These are phyloP conservation scores for Rutpela maculata DNA, from an alignment of 2,888 invertebrate genomes.

Conservation along the genomic window DNA sequence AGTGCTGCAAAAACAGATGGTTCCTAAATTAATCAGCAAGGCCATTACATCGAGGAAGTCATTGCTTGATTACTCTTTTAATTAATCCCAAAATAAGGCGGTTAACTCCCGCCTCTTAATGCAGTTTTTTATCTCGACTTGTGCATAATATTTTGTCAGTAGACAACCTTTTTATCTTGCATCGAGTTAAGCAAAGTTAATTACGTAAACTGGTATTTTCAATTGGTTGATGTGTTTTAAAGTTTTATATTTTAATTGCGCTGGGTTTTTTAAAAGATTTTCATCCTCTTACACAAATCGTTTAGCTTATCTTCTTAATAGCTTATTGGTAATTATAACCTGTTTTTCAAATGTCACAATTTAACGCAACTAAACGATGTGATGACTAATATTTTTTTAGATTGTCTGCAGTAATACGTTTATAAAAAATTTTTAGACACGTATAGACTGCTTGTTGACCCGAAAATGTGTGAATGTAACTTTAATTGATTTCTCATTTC, in stretches of 20 bases:
- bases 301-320: slow-evolving; percentile 12
- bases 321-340: slow-evolving; percentile 21
- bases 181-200: background rate
- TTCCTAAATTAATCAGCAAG: slow-evolving; percentile 49
- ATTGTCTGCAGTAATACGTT: too few relatives aligned
- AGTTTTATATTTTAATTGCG: slow-evolving; percentile 26
- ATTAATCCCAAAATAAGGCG: slow-evolving; percentile 51
- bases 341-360: too few relatives aligned
- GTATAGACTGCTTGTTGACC: too few relatives aligned
- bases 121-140: slow-evolving; percentile 11
- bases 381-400: too few relatives aligned
- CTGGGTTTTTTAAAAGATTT: background rate
- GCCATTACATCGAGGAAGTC: slow-evolving; percentile 49
- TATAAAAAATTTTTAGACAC: too few relatives aligned
- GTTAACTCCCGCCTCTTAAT: slow-evolving; percentile 27
- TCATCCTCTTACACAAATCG: background rate
- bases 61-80: slow-evolving; percentile 53
- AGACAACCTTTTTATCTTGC: background rate
- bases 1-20: slow-evolving; percentile 52
- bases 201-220: slow-evolving; percentile 16
- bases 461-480: too few relatives aligned
- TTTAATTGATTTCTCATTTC: too few relatives aligned
- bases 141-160: slow-evolving; percentile 7
- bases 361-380: too few relatives aligned
- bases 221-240: slow-evolving; percentile 15